Evolutionary conservation across 2,113 vertebrate species (phyloP).

Genomic region (Regulus satrapa): DNA sequence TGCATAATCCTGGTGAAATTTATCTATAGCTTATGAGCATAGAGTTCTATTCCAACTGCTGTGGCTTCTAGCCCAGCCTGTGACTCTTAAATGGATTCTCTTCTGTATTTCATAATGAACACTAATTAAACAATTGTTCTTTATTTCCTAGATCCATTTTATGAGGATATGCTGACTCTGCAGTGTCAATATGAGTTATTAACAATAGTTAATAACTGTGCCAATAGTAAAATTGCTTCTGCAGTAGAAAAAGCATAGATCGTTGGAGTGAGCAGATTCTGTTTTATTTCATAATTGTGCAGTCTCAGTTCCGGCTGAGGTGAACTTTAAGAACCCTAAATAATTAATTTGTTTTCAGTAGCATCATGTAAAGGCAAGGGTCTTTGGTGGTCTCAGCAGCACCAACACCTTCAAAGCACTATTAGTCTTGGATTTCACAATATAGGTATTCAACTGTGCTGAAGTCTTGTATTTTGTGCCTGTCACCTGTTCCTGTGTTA

Average conservation of each 20-base stretch:
- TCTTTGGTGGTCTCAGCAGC: background rate
- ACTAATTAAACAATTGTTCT: background rate
- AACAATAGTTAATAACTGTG: background rate
- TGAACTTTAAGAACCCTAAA: background rate
- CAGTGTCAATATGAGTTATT: background rate
- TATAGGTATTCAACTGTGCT: background rate
- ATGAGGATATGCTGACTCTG: background rate
- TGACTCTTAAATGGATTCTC: background rate
- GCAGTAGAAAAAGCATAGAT: background rate
- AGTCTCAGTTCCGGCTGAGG: background rate
- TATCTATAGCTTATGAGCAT: background rate
- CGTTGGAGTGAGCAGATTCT: background rate
- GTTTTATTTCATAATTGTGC: background rate
- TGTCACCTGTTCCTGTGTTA: background rate
- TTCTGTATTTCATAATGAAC: background rate
- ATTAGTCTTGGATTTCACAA: background rate
- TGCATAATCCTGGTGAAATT: background rate
- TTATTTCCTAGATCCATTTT: background rate
- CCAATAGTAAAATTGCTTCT: background rate
- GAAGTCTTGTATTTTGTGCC: background rate
- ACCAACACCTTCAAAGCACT: accelerated
- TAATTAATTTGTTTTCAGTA: background rate
- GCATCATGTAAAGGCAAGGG: background rate
- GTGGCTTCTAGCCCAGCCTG: background rate
- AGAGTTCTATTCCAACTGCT: background rate